A percentile compares a stretch with the other conserved stretches of the same genome.
Evolutionary conservation across 2,888 invertebrate genomes (phyloP).

Genomic region (Xylocampa areola): DNA sequence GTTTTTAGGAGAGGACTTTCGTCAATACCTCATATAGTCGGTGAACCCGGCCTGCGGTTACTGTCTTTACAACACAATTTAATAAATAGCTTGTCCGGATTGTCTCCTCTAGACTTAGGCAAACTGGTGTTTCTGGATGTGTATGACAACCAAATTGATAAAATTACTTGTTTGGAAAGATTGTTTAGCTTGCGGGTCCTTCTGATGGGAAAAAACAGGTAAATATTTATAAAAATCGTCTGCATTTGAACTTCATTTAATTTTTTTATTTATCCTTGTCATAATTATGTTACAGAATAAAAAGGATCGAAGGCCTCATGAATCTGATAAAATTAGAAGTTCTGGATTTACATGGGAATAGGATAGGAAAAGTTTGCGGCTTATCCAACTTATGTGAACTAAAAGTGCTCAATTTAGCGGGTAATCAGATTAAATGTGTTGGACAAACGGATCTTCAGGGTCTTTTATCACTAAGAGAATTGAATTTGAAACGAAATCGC

Average conservation of each 20-base stretch:
- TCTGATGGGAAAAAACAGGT: constrained; percentile 97
- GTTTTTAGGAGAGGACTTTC: constrained; percentile 92
- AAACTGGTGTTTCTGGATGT: constrained; percentile 97
- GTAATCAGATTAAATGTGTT: constrained; percentile 95
- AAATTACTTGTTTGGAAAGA: constrained; percentile 94
- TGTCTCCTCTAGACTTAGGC: constrained; percentile 89
- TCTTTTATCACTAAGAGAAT: constrained; percentile 93
- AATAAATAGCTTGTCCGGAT: constrained; percentile 93
- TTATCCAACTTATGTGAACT: constrained; percentile 92
- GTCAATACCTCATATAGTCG: constrained; percentile 95
- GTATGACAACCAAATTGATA: constrained; percentile 98
- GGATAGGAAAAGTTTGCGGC: constrained; percentile 93
- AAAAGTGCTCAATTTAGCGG: constrained; percentile 97
- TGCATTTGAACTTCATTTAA: too few species aligned
- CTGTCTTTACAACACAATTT: constrained; percentile 98
- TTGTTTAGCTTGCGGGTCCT: constrained; percentile 95
- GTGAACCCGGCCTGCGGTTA: constrained; percentile 94
- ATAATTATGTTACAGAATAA: constrained; percentile 90
- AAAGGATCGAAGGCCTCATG: constrained; percentile 93
- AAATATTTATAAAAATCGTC: too few species aligned
- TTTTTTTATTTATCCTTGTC: not conserved
- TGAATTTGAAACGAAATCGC: constrained; percentile 96
- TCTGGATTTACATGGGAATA: constrained; percentile 97
- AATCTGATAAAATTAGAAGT: constrained; percentile 95
- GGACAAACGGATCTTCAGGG: constrained; percentile 94